phyloP scores from a whole-genome alignment of 1,140 invertebrate species.

The Drosophila sturtevanti region DNA sequence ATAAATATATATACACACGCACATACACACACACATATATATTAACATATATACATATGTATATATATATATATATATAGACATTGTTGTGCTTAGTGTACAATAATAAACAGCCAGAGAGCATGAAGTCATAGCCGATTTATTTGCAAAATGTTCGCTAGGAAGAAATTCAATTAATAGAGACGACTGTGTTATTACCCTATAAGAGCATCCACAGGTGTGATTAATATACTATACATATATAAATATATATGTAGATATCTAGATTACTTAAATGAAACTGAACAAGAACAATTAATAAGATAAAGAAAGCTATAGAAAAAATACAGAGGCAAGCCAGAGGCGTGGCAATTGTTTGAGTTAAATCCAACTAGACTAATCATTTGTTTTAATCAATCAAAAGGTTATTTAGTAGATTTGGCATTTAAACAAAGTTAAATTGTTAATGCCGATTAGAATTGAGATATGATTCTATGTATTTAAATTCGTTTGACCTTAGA shows the following conservation, averaged over 20 bases:
- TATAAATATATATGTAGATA: too few relatives aligned
- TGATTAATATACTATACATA: neutral
- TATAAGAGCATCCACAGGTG: neutral
- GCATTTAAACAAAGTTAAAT: too few relatives aligned
- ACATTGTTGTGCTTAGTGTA: slow-evolving; percentile 55
- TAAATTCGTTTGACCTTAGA: neutral
- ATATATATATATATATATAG: slow-evolving; percentile 31
- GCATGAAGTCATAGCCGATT: slow-evolving; percentile 74
- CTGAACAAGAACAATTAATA: too few relatives aligned
- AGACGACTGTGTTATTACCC: neutral
- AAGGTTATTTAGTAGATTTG: too few relatives aligned
- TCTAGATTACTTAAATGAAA: too few relatives aligned
- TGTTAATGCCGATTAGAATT: too few relatives aligned
- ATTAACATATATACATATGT: slow-evolving; percentile 1
- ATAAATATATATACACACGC: slow-evolving; percentile 22
- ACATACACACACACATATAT: slow-evolving; percentile 21
- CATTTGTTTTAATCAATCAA: too few relatives aligned
- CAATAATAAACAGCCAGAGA: slow-evolving; percentile 65
- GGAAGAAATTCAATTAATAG: neutral
- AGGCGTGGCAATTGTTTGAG: neutral
- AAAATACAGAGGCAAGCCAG: too few relatives aligned
- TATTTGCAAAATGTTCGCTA: slow-evolving; percentile 42
- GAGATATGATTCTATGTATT: neutral
- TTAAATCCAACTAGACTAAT: neutral
- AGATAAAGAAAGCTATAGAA: neutral